These are phyloP conservation scores for Temnopleurus reevesii DNA, from an alignment of 53 echinoderm and acorn worm species.

Conservation along the genomic window DNA sequence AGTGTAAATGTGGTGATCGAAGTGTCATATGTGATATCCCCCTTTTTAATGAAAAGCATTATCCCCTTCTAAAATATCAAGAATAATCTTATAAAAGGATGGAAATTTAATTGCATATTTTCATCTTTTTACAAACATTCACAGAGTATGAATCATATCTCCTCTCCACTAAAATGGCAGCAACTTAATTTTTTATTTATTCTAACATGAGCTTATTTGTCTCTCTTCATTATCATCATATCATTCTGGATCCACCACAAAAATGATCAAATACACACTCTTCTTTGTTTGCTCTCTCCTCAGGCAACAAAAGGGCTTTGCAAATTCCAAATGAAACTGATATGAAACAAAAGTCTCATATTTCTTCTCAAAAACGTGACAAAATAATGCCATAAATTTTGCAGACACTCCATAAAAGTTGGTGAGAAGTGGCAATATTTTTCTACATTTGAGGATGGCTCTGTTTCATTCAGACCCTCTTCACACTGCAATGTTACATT, in stretches of 20 bases:
- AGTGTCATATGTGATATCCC: too few species aligned
- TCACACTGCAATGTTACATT: not conserved
- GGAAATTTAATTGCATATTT: too few species aligned
- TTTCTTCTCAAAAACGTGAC: constrained; percentile 5
- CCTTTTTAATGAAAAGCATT: too few species aligned
- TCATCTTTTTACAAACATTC: too few species aligned
- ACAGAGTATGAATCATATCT: too few species aligned
- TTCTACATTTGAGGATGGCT: not conserved
- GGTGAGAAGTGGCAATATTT: constrained; percentile 31
- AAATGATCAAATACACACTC: not conserved
- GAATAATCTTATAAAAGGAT: too few species aligned
- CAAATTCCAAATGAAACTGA: constrained; percentile 16
- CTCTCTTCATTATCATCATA: not conserved
- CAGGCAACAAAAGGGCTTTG: not conserved
- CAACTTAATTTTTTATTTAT: too few species aligned
- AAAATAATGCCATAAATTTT: constrained; percentile 31
- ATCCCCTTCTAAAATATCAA: too few species aligned
- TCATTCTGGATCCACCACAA: not conserved
- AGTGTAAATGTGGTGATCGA: too few species aligned
- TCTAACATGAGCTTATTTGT: not conserved
- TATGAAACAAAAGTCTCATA: constrained; percentile 46
- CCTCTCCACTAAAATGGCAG: too few species aligned
- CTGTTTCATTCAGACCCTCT: not conserved
- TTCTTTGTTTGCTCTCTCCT: constrained; percentile 16
- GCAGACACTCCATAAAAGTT: constrained; percentile 4